phyloP scores from a whole-genome alignment of 2,113 vertebrate genomes.

The Zootoca vivipara region DNA sequence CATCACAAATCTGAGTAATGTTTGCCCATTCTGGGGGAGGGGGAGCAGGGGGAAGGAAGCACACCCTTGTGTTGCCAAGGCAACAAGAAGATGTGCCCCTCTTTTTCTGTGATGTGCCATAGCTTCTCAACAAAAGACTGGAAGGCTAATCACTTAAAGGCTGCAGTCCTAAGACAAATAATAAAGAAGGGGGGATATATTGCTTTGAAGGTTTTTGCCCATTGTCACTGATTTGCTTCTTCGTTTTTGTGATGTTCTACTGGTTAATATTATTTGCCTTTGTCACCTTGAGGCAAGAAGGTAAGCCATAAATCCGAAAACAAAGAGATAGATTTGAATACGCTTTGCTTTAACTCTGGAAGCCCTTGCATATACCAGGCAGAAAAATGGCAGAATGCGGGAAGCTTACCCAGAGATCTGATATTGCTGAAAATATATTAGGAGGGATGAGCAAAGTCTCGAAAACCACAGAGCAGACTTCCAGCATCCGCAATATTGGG shows the following conservation, averaged over 20 bases:
- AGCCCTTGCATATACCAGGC: not conserved
- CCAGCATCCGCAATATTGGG: not conserved
- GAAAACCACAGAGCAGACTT: not conserved
- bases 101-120: no score
- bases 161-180: not conserved
- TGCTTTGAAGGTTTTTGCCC: not conserved
- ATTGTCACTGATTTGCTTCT: not conserved
- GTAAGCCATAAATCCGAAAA: no score
- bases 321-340: not conserved
- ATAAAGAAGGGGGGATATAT: not conserved
- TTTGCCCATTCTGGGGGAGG: not conserved
- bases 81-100: not conserved
- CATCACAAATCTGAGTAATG: not conserved
- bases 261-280: no score
- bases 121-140: not conserved
- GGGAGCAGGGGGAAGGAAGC: not conserved
- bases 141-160: not conserved
- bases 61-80: not conserved
- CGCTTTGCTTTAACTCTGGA: no score
- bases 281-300: not conserved
- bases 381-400: not conserved
- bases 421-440: not conserved
- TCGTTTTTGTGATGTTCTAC: not conserved
- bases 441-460: not conserved
- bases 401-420: not conserved